Conservation (phyloP, 2,888 invertebrate species). For the Pardosa pseudoannulata region DNA sequence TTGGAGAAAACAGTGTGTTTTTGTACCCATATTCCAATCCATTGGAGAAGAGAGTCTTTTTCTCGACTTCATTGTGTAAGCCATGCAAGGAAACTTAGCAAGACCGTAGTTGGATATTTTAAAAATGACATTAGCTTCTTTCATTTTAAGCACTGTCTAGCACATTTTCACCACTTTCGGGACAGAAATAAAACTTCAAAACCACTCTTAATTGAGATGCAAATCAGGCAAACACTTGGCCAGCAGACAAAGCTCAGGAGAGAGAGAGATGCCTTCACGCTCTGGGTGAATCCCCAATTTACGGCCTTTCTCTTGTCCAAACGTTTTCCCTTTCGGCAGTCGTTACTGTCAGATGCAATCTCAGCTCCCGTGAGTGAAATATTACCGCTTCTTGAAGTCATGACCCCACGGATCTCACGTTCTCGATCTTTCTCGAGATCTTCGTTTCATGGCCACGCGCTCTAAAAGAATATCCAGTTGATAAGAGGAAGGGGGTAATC, state of each 20-base stretch:
- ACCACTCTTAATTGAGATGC: background rate
- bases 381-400: background rate
- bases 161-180: no score
- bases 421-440: background rate
- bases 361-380: background rate
- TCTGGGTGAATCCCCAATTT: background rate
- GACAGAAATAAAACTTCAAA: background rate
- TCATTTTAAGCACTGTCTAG: no score
- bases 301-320: background rate
- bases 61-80: no score
- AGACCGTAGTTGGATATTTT: no score
- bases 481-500: background rate
- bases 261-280: background rate
- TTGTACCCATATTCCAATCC: no score
- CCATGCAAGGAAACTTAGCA: no score
- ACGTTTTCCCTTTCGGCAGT: background rate
- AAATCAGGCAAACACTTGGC: background rate
- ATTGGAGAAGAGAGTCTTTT: no score
- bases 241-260: no score
- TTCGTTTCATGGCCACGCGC: background rate
- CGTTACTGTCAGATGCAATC: background rate
- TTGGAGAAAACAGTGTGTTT: no score
- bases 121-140: no score
- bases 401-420: background rate
- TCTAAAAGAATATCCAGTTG: no score